phyloP scores from a whole-genome alignment of 2,113 vertebrate genomes.

The Prionailurus bengalensis region DNA sequence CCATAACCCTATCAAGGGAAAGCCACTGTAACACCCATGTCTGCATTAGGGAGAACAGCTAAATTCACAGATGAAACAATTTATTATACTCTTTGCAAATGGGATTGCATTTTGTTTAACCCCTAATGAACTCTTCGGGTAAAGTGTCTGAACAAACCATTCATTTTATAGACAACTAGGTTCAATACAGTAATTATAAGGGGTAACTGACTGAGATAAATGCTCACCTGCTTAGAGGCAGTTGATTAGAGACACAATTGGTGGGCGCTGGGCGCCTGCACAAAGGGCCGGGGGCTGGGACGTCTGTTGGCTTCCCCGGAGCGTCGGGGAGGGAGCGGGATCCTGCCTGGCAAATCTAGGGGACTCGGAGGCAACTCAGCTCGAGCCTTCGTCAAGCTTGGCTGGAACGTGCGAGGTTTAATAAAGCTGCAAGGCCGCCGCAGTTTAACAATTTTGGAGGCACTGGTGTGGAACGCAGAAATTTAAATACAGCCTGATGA shows the following conservation, averaged over 20 bases:
- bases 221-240: constrained; percentile 93
- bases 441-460: constrained; percentile 75
- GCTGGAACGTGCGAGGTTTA: constrained; percentile 43
- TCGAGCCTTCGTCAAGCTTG: constrained; percentile 6
- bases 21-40: constrained; percentile 97
- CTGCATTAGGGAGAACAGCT: constrained; percentile 98
- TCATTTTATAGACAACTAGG: constrained; percentile 96
- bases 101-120: constrained; percentile 93
- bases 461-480: constrained; percentile 58
- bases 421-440: constrained; percentile 43
- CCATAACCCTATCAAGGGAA: constrained; percentile 96
- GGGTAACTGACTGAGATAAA: constrained; percentile 95
- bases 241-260: constrained; percentile 90
- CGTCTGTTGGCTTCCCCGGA: not conserved
- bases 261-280: constrained; percentile 83
- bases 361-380: not conserved
- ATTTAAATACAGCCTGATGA: constrained; percentile 72
- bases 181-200: constrained; percentile 96
- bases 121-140: constrained; percentile 94
- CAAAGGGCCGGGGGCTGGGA: constrained; percentile 56
- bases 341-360: not conserved
- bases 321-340: not conserved
- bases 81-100: constrained; percentile 95
- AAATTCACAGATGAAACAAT: constrained; percentile 97
- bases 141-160: constrained; percentile 94